Base-by-base conservation (phyloP, 2,888 invertebrate genomes). In the Nemurella pictetii region DNA sequence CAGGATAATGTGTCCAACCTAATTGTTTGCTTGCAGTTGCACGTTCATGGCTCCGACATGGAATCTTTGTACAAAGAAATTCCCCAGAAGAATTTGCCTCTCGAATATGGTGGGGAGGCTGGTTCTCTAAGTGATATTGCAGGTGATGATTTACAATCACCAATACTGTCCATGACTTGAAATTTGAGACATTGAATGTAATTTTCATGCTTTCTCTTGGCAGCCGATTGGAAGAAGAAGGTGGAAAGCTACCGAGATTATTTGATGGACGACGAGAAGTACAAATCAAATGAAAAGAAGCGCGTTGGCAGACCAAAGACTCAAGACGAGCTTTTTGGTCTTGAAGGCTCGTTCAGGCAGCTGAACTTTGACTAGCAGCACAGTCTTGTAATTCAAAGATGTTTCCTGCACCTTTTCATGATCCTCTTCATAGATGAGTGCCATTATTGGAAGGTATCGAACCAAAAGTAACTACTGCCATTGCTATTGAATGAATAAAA, bases 101-200 rank as follows among this genome's bases (percentile, higher is more conserved):
- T 89, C 9, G 95, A 95, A 88, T 95, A 94, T 88, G 95, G 95
- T 15, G 95, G 95, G 0, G 91, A 91, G 12, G 93, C 91, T 35
- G 93, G 93, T 0, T 90, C 92, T 27, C 89, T 93, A 55, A 89
- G 91, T 87, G 91, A 92, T 86, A 88, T 93, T 80, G 91, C 90
- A 85, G 91, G 93, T 93, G 88, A 12, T 36, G n/a, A n/a, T n/a
- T n/a, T n/a, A n/a, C n/a, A n/a, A n/a, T n/a, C n/a, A n/a, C n/a
- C n/a, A n/a, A n/a, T n/a, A n/a, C n/a, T n/a, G n/a, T n/a, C n/a
- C n/a, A n/a, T n/a, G n/a, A n/a, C n/a, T n/a, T n/a, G n/a, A n/a
- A n/a, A n/a, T n/a, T n/a, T n/a, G n/a, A n/a, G n/a, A n/a, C n/a
- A n/a, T n/a, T n/a, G n/a, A n/a, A n/a, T n/a, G n/a, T n/a, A n/a